Percentiles rank a stretch among this genome's conserved stretches.
Conservation (phyloP, 2,888 invertebrate species). For the Rhorus exstirpatorius region DNA sequence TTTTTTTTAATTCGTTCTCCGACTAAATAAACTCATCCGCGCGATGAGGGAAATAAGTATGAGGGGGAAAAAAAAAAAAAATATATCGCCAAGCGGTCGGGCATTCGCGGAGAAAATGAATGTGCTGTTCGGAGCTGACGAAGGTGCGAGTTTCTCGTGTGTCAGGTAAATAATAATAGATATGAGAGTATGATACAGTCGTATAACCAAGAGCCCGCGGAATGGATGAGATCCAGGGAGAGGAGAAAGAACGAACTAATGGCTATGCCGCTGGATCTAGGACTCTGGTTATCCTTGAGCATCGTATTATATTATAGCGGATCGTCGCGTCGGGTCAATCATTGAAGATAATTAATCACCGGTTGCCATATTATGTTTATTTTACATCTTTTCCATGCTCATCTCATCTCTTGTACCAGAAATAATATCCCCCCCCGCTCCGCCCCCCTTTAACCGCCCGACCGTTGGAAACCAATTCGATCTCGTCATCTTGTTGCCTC, state of each 20-base stretch:
- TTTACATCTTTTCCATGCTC: slow-evolving; percentile 25
- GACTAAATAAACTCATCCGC: slow-evolving; percentile 35
- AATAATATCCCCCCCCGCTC: not conserved
- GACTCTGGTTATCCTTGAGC: slow-evolving; percentile 72
- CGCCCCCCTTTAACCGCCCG: not conserved
- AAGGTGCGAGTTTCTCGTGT: slow-evolving; percentile 10
- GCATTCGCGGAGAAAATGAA: slow-evolving; percentile 27
- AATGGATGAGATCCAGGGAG: slow-evolving; percentile 15
- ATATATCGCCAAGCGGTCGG: not conserved
- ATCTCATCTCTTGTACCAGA: not conserved
- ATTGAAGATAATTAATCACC: slow-evolving; percentile 61
- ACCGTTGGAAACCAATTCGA: slow-evolving; percentile 19
- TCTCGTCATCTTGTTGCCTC: slow-evolving; percentile 20
- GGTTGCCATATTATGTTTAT: slow-evolving; percentile 25
- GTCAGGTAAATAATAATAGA: slow-evolving; percentile 63
- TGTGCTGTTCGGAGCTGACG: not conserved
- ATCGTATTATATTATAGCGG: slow-evolving; percentile 7
- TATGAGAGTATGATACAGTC: slow-evolving; percentile 34
- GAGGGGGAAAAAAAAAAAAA: not conserved
- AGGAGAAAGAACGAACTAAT: slow-evolving; percentile 51
- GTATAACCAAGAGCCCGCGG: slow-evolving; percentile 6
- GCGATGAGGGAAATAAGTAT: slow-evolving; percentile 1
- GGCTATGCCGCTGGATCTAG: slow-evolving; percentile 65
- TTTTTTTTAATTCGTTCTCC: slow-evolving; percentile 18
- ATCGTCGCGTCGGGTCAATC: slow-evolving; percentile 43